A percentile compares a stretch with the other conserved stretches of the same genome.
Conservation (phyloP, 1,140 invertebrate genomes). For the Drosophila funebris region DNA sequence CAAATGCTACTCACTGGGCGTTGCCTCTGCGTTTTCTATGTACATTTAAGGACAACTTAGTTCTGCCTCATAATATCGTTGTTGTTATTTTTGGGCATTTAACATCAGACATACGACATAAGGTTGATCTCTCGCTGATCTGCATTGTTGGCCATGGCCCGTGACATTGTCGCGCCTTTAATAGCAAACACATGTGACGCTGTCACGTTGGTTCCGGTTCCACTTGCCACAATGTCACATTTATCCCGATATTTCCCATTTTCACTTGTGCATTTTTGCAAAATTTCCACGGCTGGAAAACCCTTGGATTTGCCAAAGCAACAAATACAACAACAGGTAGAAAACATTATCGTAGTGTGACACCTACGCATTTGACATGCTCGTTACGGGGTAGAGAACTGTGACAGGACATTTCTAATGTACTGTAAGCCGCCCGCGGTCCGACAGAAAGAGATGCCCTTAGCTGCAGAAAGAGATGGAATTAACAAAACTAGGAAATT, state of each 20-base stretch:
- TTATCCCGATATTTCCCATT: conserved; percentile 44
- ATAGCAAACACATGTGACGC: conserved; percentile 46
- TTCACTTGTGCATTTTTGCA: conserved; percentile 48
- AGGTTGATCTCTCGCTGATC: conserved; percentile 21
- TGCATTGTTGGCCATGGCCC: conserved; percentile 22
- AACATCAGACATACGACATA: background rate
- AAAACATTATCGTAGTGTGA: conserved; percentile 34
- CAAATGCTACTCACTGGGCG: too few species aligned
- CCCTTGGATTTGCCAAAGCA: conserved; percentile 4
- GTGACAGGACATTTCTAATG: conserved; percentile 20
- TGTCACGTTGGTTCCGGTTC: conserved; percentile 29
- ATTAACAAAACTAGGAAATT: background rate
- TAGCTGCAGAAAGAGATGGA: background rate
- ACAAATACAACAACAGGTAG: conserved; percentile 52
- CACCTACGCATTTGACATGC: conserved; percentile 33
- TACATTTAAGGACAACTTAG: conserved; percentile 3
- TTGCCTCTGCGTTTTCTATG: background rate
- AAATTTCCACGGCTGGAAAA: conserved; percentile 21
- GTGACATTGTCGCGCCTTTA: conserved; percentile 62
- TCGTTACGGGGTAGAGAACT: conserved; percentile 15
- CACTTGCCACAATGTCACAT: conserved; percentile 40
- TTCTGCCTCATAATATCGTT: conserved; percentile 31
- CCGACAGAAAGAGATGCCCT: background rate
- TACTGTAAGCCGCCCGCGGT: conserved; percentile 3
- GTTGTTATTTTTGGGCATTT: conserved; percentile 7